Percentiles rank a stretch among this genome's conserved stretches.
These are phyloP conservation scores for Spisula subtruncata DNA, from an alignment of 2,888 invertebrate genomes.

Conservation along the genomic window DNA sequence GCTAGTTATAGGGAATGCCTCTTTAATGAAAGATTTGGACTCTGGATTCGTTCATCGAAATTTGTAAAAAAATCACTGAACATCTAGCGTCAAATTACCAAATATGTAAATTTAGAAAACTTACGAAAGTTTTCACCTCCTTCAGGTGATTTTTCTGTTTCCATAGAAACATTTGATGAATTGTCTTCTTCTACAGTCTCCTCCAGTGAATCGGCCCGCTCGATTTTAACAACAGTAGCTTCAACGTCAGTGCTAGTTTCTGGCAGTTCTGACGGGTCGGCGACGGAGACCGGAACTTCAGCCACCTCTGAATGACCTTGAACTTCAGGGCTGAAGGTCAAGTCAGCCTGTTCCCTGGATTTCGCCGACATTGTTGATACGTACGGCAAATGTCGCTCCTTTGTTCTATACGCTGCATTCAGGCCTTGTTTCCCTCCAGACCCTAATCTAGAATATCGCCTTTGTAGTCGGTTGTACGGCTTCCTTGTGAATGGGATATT, in stretches of 20 bases:
- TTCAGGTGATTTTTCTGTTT: neutral
- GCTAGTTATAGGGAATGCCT: too few relatives aligned
- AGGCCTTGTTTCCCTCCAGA: neutral
- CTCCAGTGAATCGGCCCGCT: neutral
- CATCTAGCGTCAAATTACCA: neutral
- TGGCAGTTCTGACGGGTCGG: neutral
- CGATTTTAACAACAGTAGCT: neutral
- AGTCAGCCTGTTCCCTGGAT: neutral
- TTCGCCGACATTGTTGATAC: neutral
- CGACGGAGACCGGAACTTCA: neutral
- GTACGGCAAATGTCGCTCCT: neutral
- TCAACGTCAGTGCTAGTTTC: neutral
- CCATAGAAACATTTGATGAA: conserved; percentile 30
- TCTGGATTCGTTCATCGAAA: too few relatives aligned
- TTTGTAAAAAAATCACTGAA: too few relatives aligned
- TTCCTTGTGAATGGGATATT: conserved; percentile 4
- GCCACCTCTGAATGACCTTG: neutral
- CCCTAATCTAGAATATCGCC: neutral
- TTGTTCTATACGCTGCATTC: neutral
- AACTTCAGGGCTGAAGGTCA: neutral
- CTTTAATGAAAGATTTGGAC: too few relatives aligned
- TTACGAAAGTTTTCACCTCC: conserved; percentile 36
- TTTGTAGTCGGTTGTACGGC: conserved; percentile 18
- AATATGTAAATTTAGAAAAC: neutral
- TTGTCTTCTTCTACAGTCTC: neutral